A percentile compares a stretch with the other conserved stretches of the same genome.
Evolutionary conservation across 2,888 invertebrate genomes (phyloP).

Genomic region (Anaspis maculata): DNA sequence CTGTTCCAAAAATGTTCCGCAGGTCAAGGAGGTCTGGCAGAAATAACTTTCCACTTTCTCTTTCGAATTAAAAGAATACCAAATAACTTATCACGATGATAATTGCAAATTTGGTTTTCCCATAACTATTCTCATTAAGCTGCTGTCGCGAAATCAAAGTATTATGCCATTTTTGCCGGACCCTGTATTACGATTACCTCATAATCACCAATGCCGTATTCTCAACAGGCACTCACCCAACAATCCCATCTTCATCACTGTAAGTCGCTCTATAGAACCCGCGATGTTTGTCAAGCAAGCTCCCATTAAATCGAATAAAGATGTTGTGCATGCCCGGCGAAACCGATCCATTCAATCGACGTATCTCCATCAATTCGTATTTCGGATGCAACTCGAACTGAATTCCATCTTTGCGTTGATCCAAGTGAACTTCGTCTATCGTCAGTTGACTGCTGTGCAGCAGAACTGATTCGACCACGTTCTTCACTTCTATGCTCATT

Average conservation of each 20-base stretch:
- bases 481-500: slow-evolving; percentile 17
- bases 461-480: slow-evolving; percentile 12
- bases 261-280: slow-evolving; percentile 51
- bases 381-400: neutral
- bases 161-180: too few relatives aligned
- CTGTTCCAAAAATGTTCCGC: too few relatives aligned
- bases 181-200: too few relatives aligned
- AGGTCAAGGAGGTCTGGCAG: too few relatives aligned
- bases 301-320: slow-evolving; percentile 53
- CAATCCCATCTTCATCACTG: slow-evolving; percentile 11
- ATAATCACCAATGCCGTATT: too few relatives aligned
- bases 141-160: too few relatives aligned
- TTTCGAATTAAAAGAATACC: too few relatives aligned
- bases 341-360: slow-evolving; percentile 11
- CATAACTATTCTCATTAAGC: too few relatives aligned
- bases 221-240: slow-evolving; percentile 3
- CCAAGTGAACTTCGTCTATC: slow-evolving; percentile 20
- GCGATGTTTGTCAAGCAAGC: slow-evolving; percentile 51
- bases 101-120: too few relatives aligned
- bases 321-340: slow-evolving; percentile 47
- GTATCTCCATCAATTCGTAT: slow-evolving; percentile 5
- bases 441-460: slow-evolving; percentile 27
- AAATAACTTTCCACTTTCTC: too few relatives aligned
- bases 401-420: slow-evolving; percentile 5
- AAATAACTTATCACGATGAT: too few relatives aligned